Percentiles rank a stretch among this genome's conserved stretches.
Evolutionary conservation across 2,113 vertebrate species (phyloP).

Genomic region (Cyanistes caeruleus): DNA sequence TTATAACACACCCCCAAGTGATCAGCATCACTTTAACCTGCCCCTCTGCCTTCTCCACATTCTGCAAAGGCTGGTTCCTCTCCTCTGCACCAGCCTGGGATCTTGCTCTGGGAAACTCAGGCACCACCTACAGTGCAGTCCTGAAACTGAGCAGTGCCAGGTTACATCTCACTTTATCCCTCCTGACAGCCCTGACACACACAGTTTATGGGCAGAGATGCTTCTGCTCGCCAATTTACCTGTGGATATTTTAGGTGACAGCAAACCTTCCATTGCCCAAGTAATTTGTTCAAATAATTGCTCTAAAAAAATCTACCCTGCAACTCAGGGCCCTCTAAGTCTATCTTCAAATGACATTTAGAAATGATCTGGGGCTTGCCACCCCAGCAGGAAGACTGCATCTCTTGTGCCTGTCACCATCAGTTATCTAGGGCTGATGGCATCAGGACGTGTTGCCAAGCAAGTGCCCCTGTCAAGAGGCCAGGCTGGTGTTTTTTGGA

Average conservation of each 20-base stretch:
- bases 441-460: fast-evolving
- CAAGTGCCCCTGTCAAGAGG: neutral
- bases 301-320: neutral
- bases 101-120: neutral
- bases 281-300: neutral
- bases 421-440: neutral
- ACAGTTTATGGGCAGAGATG: neutral
- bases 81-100: neutral
- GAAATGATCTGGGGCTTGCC: neutral
- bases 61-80: neutral
- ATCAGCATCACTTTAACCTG: neutral
- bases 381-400: neutral
- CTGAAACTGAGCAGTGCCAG: neutral
- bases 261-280: neutral
- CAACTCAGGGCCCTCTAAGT: neutral
- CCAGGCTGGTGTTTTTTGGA: neutral
- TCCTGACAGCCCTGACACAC: neutral
- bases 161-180: neutral
- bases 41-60: neutral
- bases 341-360: neutral
- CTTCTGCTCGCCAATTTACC: neutral
- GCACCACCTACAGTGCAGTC: neutral
- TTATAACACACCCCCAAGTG: fast-evolving
- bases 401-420: neutral
- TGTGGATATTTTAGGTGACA: neutral